Conservation (phyloP, 2,888 invertebrate genomes). For the Harmothoe impar region DNA sequence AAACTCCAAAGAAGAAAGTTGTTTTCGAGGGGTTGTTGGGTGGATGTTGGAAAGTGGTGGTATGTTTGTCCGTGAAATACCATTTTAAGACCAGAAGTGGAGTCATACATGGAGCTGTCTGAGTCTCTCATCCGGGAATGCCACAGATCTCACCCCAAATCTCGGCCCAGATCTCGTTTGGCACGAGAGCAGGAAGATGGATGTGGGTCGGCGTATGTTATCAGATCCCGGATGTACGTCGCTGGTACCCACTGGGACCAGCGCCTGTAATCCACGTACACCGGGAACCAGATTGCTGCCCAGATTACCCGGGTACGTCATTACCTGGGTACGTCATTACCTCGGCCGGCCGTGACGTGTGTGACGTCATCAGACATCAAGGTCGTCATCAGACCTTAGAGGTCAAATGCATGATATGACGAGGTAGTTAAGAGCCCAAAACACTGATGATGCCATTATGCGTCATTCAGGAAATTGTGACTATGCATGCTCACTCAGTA, state of each 20-base stretch:
- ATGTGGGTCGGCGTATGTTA: neutral
- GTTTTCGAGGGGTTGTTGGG: no score
- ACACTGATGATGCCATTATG: no score
- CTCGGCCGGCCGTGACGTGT: neutral
- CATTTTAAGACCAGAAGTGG: neutral
- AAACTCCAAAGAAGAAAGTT: no score
- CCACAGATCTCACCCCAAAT: slow-evolving; percentile 5
- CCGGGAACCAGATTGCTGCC: slow-evolving; percentile 12
- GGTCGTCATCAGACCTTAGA: no score
- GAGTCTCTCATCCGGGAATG: neutral
- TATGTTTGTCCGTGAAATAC: no score
- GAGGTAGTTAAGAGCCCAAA: no score
- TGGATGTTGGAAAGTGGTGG: no score
- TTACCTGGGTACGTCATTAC: neutral
- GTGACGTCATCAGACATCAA: no score
- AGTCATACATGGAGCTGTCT: neutral
- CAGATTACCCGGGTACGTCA: neutral
- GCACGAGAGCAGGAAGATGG: slow-evolving; percentile 9
- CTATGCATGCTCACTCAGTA: no score
- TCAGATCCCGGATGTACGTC: slow-evolving; percentile 23
- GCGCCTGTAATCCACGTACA: neutral
- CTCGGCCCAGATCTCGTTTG: slow-evolving; percentile 10
- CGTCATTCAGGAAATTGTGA: no score
- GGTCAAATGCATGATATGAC: no score
- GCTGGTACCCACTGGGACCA: neutral